These are phyloP conservation scores for Pseudachorutes palmiensis DNA, from an alignment of 1,140 invertebrate species.

Conservation along the genomic window DNA sequence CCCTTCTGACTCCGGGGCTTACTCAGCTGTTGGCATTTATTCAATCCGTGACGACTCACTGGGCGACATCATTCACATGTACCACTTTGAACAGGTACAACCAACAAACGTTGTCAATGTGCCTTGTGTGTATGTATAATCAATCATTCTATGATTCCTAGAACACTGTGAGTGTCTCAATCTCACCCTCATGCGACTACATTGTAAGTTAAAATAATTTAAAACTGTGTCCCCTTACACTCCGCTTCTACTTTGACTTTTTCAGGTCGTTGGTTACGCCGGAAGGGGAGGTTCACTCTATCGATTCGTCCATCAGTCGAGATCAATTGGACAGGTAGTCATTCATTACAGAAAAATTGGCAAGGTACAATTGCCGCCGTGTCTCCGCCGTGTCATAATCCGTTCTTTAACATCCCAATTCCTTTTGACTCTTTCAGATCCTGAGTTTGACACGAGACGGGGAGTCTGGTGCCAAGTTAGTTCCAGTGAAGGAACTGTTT, in stretches of 20 bases:
- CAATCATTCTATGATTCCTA: not conserved
- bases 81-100: constrained; percentile 38
- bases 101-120: no score
- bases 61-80: constrained; percentile 30
- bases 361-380: constrained; percentile 1
- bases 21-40: constrained; percentile 36
- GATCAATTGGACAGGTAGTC: constrained; percentile 33
- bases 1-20: constrained; percentile 34
- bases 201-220: no score
- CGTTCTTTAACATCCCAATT: not conserved
- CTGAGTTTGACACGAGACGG: constrained; percentile 33
- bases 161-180: constrained; percentile 25
- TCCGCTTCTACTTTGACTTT: no score
- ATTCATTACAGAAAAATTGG: constrained; percentile 2
- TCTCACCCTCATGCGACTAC: constrained; percentile 35
- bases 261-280: constrained; percentile 37
- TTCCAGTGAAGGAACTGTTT: constrained; percentile 35
- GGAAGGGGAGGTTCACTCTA: constrained; percentile 35
- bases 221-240: no score
- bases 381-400: not conserved
- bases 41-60: constrained; percentile 33
- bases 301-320: constrained; percentile 36
- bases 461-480: constrained; percentile 20
- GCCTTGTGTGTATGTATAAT: constrained; percentile 10
- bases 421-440: constrained; percentile 22